Evolutionary conservation across 1,140 invertebrate genomes (phyloP).

Genomic region (Copidosoma floridanum): DNA sequence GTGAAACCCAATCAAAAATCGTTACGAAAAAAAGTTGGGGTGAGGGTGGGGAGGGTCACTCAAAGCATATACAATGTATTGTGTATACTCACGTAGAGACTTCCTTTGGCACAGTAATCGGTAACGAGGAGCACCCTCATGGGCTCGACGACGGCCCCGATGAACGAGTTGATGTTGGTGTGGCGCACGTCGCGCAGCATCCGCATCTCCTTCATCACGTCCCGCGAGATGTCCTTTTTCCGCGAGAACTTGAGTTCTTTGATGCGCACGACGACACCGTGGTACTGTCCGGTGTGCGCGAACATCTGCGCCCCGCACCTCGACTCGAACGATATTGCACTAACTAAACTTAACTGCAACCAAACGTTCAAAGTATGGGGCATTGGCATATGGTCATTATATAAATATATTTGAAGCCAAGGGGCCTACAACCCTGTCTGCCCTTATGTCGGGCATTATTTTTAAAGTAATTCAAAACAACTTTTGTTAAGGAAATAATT

Average conservation of each 20-base stretch:
- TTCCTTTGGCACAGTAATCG: constrained; percentile 96
- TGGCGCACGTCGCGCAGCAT: constrained; percentile 85
- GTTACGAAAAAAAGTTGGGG: neutral
- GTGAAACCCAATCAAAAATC: constrained; percentile 35
- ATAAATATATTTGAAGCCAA: no score
- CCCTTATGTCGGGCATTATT: no score
- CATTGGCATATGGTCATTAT: no score
- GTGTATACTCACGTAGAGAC: constrained; percentile 77
- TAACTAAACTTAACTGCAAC: constrained; percentile 70
- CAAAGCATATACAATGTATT: neutral
- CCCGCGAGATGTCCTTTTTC: constrained; percentile 86
- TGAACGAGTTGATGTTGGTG: constrained; percentile 95
- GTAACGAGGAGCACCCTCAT: constrained; percentile 83
- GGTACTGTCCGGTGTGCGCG: constrained; percentile 83
- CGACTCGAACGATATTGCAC: constrained; percentile 85
- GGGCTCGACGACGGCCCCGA: constrained; percentile 89
- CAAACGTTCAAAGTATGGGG: no score
- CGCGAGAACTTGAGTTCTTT: constrained; percentile 87
- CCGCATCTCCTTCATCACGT: constrained; percentile 97
- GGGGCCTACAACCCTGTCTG: no score
- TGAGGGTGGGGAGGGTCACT: neutral
- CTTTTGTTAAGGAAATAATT: no score
- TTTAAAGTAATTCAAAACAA: no score
- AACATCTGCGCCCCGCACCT: constrained; percentile 82
- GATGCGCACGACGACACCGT: constrained; percentile 86